Evolutionary conservation across 2,888 invertebrate genomes (phyloP).

Genomic region (Parnassius apollo): DNA sequence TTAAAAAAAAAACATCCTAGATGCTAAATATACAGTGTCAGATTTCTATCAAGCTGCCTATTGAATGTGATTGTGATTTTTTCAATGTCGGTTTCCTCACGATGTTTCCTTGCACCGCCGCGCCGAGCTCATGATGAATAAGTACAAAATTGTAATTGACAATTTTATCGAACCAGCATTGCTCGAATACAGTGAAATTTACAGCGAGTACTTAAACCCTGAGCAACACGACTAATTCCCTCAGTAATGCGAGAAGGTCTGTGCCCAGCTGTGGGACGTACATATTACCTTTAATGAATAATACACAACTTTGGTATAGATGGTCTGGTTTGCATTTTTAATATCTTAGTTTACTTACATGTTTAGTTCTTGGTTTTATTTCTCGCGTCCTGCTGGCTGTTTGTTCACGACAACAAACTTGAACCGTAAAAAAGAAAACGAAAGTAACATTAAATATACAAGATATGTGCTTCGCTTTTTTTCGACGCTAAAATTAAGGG

Average conservation of each 20-base stretch:
- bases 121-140: no score
- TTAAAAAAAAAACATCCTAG: background rate
- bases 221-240: no score
- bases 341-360: slow-evolving; percentile 54
- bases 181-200: no score
- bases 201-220: no score
- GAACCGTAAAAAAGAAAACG: slow-evolving; percentile 56
- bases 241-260: no score
- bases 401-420: slow-evolving; percentile 42
- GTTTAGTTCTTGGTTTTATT: slow-evolving; percentile 60
- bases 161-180: no score
- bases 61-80: no score
- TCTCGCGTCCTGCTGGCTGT: slow-evolving; percentile 46
- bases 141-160: no score
- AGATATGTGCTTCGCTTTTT: slow-evolving; percentile 30
- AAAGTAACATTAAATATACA: slow-evolving; percentile 56
- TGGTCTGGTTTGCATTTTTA: slow-evolving; percentile 51
- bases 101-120: no score
- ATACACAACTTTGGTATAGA: slow-evolving; percentile 44
- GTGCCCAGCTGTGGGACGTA: no score
- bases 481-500: slow-evolving; percentile 5
- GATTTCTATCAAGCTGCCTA: no score
- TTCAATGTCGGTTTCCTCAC: no score
- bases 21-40: background rate
- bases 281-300: background rate